A percentile compares a stretch with the other conserved stretches of the same genome.
These are phyloP conservation scores for Buphagus erythrorhynchus DNA, from an alignment of 2,797 vertebrate species.

Conservation along the genomic window DNA sequence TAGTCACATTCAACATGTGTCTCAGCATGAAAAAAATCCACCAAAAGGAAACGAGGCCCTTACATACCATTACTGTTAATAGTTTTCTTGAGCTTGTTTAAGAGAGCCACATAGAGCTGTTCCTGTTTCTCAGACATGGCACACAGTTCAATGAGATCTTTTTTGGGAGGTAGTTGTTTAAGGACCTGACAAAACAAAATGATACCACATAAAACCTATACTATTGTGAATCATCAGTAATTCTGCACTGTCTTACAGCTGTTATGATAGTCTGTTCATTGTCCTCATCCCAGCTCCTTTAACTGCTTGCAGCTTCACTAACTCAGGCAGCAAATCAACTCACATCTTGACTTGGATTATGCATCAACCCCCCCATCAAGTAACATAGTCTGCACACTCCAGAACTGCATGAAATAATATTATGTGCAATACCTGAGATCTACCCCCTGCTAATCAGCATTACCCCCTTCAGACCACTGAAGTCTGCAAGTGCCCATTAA, in stretches of 20 bases:
- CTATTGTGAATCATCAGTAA: neutral
- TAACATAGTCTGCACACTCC: neutral
- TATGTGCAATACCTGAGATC: neutral
- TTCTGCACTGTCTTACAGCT: neutral
- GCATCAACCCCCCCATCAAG: neutral
- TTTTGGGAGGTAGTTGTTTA: constrained; percentile 91
- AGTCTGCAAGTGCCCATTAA: neutral
- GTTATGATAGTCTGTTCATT: neutral
- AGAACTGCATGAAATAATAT: neutral
- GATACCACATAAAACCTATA: neutral
- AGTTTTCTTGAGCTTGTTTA: constrained; percentile 85
- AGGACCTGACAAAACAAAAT: constrained; percentile 80
- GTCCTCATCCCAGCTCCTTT: neutral
- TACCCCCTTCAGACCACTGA: neutral
- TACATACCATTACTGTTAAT: constrained; percentile 83
- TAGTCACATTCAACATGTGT: accelerated
- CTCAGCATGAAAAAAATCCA: neutral
- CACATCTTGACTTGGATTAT: neutral
- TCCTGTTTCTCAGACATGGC: constrained; percentile 91
- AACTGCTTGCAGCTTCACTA: neutral
- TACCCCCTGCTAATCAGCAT: neutral
- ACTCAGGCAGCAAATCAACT: accelerated
- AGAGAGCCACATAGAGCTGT: constrained; percentile 84
- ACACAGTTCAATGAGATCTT: constrained; percentile 86
- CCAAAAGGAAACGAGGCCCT: neutral